These are phyloP conservation scores for Piezodorus guildinii DNA, from an alignment of 1,140 invertebrate species.

Conservation along the genomic window DNA sequence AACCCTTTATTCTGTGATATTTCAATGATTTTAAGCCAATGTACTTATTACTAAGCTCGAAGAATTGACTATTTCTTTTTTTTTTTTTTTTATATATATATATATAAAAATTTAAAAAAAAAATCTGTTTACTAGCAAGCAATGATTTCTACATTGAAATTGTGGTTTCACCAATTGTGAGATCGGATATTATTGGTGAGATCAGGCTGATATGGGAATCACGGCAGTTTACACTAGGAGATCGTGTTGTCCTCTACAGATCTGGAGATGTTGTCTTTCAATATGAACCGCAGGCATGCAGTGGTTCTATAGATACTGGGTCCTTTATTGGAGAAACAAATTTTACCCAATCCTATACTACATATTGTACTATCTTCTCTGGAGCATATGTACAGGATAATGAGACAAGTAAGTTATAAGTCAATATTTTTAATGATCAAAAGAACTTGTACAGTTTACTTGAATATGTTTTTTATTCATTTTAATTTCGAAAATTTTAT, in stretches of 20 bases:
- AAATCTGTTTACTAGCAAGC: not conserved
- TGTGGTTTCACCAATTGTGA: not conserved
- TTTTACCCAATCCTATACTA: not conserved
- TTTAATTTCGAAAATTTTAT: no score
- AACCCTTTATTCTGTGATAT: no score
- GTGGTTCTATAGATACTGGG: conserved; percentile 1
- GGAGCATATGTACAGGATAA: not conserved
- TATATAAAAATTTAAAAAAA: no score
- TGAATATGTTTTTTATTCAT: no score
- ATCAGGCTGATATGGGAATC: not conserved
- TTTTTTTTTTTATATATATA: no score
- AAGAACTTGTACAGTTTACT: no score
- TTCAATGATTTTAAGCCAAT: no score
- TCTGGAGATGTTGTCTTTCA: not conserved
- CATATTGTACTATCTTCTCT: not conserved
- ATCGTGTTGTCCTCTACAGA: conserved; percentile 1
- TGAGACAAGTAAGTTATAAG: not conserved
- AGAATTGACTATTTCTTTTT: no score
- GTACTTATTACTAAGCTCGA: no score
- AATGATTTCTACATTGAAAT: not conserved
- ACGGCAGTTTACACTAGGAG: not conserved
- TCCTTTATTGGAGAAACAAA: not conserved
- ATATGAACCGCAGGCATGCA: conserved; percentile 1
- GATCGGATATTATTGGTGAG: not conserved
- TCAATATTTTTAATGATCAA: no score